Evolutionary conservation across 2,113 vertebrate genomes (phyloP).

Genomic region (Amia ocellicauda): DNA sequence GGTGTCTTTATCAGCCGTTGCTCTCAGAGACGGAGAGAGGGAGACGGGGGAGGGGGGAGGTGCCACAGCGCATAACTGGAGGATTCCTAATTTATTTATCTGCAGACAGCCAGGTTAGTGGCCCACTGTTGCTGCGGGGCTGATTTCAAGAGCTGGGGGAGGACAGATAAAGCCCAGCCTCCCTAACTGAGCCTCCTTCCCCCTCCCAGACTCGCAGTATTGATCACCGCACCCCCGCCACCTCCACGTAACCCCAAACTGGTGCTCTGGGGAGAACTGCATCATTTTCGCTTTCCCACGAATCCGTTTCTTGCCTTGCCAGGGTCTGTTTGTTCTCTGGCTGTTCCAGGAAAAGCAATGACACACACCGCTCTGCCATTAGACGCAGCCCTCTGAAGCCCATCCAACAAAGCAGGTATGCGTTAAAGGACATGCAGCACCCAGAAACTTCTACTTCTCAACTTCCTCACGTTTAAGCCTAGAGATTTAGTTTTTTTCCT

Average conservation of each 20-base stretch:
- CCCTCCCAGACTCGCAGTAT: background rate
- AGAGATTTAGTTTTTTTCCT: no score
- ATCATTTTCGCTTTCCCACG: slow-evolving; percentile 29
- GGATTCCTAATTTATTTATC: slow-evolving; percentile 39
- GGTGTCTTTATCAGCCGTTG: slow-evolving; percentile 33
- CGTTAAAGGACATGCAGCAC: no score
- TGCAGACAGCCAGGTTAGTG: slow-evolving; percentile 28
- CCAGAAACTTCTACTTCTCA: no score
- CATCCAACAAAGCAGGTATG: no score
- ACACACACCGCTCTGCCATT: no score
- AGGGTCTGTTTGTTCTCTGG: no score
- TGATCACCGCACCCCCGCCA: background rate
- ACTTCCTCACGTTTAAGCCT: no score
- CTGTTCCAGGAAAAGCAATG: no score
- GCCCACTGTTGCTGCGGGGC: slow-evolving; percentile 21
- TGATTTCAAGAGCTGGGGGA: slow-evolving; percentile 40
- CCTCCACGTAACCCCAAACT: background rate
- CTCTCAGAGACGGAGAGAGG: slow-evolving; percentile 37
- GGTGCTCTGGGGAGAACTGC: no score
- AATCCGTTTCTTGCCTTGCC: slow-evolving; percentile 5
- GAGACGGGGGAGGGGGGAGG: slow-evolving; percentile 39
- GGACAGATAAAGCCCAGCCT: slow-evolving; percentile 33
- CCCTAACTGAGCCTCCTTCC: slow-evolving; percentile 16
- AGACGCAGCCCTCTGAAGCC: no score
- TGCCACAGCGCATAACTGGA: slow-evolving; percentile 44